Evolutionary conservation across 92 coral and sea anemone species (phyloP), one percentile per base, ranked within the genome.

Genomic region (Bergia sp.): DNA sequence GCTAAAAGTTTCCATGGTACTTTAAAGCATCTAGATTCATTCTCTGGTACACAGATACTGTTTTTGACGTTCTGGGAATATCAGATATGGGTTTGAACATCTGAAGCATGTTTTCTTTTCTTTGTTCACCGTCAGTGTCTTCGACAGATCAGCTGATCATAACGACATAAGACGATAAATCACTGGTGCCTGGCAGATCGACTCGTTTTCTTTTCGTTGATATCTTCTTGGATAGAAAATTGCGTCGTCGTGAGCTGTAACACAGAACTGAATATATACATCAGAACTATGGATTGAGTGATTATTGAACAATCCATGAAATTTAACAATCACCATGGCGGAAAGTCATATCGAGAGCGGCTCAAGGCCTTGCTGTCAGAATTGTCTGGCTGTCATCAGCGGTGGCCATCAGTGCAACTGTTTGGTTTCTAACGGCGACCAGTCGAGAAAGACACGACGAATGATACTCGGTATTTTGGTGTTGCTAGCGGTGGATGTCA

Each of bases 401-500:
- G 13, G 75, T 4, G 39, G 11, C 13, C 74, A 39, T 39, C 44
- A 45, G 85, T 45, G 45, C 8, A 80, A 55, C 12, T 36, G 38
- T 49, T 49, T 84, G 41, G 65, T 47, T 44, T 37, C 85, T 13
- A 81, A 39, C 61, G 85, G 49, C 72, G 85, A 39, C 20, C 78
- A 69, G 65, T 84, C 66, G 64, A 69, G 89, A 12, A 77, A 89
- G 39, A 92, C 87, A 78, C 93, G 95, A 9, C 94, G 99, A 37
- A 64, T 97, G 90, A 80, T 90, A 9, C 89, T 89, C 66, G 99
- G 99, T 37, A 76, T 92, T 8, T 37, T 93, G 9, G 99, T 93
- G 61, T 92, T 97, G 79, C 90, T 97, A 2, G 74, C 94, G 37
- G 99, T 97, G 7, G 98, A 97, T 49, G 77, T 97, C 40, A 77